Conservation (phyloP, 2,113 vertebrate genomes). For the Trichechus manatus region DNA sequence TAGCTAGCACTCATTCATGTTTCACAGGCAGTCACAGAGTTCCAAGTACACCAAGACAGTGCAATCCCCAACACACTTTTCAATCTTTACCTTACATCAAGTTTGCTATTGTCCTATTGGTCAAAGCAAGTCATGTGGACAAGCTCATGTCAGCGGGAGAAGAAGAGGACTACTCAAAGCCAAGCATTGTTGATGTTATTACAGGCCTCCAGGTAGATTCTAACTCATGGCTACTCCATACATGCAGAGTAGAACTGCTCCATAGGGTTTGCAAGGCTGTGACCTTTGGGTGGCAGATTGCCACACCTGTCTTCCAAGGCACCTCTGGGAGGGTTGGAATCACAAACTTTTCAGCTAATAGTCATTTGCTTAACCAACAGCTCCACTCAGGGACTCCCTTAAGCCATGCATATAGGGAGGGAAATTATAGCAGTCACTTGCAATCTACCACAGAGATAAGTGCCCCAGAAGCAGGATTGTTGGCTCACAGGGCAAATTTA, state of each 20-base stretch:
- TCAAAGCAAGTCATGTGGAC: neutral
- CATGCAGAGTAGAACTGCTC: too few relatives aligned
- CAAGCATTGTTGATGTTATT: too few relatives aligned
- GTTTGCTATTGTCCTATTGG: neutral
- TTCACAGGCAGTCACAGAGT: neutral
- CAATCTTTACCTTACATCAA: neutral
- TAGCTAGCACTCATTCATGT: neutral
- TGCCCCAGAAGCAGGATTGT: neutral
- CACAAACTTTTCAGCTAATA: too few relatives aligned
- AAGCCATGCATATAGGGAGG: neutral
- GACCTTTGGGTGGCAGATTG: too few relatives aligned
- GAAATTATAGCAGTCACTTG: neutral
- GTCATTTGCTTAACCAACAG: too few relatives aligned
- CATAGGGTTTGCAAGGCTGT: too few relatives aligned
- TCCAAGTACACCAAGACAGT: neutral
- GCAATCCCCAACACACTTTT: neutral
- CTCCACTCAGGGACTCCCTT: too few relatives aligned
- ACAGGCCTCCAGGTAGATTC: too few relatives aligned
- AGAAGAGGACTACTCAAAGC: neutral
- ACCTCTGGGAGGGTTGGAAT: too few relatives aligned
- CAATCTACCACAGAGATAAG: neutral
- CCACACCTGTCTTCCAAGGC: too few relatives aligned
- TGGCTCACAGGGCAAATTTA: neutral
- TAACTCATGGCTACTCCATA: too few relatives aligned
- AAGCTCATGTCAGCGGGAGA: neutral